A percentile compares a stretch with the other conserved stretches of the same genome.
These are phyloP conservation scores for Mustelus asterias DNA, from an alignment of 2,113 vertebrate species.

Conservation along the genomic window DNA sequence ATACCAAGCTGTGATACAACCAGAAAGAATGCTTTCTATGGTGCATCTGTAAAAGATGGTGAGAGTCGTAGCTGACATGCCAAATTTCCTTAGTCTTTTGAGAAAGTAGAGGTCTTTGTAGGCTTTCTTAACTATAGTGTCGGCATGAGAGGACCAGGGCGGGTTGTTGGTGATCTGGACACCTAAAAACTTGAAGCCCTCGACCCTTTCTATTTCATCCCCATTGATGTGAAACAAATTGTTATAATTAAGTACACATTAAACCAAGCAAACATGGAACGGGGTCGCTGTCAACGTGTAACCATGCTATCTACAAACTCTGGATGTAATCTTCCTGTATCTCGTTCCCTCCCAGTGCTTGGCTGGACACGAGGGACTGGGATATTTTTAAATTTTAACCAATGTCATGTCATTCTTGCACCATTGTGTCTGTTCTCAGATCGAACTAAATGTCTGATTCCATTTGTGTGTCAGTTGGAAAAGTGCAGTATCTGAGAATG, in stretches of 20 bases:
- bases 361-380: background rate
- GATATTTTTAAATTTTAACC: background rate
- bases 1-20: too few relatives aligned
- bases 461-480: slow-evolving; percentile 53
- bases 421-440: background rate
- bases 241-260: background rate
- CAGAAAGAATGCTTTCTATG: too few relatives aligned
- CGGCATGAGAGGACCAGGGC: too few relatives aligned
- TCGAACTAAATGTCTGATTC: background rate
- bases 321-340: too few relatives aligned
- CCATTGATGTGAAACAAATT: background rate
- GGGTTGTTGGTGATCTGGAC: too few relatives aligned
- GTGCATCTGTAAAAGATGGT: too few relatives aligned
- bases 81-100: too few relatives aligned
- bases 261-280: background rate
- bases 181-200: too few relatives aligned
- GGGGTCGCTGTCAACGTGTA: background rate
- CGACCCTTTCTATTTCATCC: too few relatives aligned
- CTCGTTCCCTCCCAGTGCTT: background rate
- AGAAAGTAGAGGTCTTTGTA: too few relatives aligned
- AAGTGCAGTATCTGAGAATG: slow-evolving; percentile 57
- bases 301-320: background rate
- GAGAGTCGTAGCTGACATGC: too few relatives aligned
- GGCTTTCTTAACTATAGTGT: too few relatives aligned
- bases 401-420: background rate